Evolutionary conservation across 1,140 invertebrate species (phyloP), one percentile per base, ranked within the genome.

Genomic region (Zaprionus lachaisei): DNA sequence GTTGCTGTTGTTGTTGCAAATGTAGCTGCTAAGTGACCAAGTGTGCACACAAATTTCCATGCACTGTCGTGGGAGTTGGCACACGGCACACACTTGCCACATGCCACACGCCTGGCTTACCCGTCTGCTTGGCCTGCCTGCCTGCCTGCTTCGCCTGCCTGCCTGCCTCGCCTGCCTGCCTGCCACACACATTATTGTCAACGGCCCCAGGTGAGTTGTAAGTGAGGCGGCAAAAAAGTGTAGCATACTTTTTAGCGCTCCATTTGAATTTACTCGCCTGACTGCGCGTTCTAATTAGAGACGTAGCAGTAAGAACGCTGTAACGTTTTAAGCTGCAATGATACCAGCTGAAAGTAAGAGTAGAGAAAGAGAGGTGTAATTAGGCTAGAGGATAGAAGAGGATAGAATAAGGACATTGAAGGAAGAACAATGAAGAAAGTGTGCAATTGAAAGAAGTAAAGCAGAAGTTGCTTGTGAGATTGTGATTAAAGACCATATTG

Each of bases 1-100:
- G 47, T 55, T 65, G 41, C 44, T 34, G 65, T 44, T 65, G 41
- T 44, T 34, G 66, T 41, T 38, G 66, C 72, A 70, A 70, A 70
- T 75, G 69, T 49, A 49, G 9, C 47, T 70, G 72, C 72, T 75
- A 75, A 75, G 72, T 70, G 67, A 41, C 58, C 72, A 54, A 70
- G 51, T 69, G 72, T 74, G 72, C 60, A 70, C 72, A 75, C 41
- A 75, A 61, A 75, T 75, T 75, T 75, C 38, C 72, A 63, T 57
- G 67, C 72, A 70, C 57, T 75, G 72, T 63, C 54, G 12, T 37
- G 66, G 55, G 47, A 60, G 63, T 63, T 15, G 47, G 24, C 61
- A 65, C 51, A 37, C 69, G 64, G 44, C 37, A 24, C 9, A 34
- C 38, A 38, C 37, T 38, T 68, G 57, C 51, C 72, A 63, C 49